Evolutionary conservation across 2,888 invertebrate species (phyloP), one percentile per base, ranked within the genome.

Genomic region (Erebia epiphron): DNA sequence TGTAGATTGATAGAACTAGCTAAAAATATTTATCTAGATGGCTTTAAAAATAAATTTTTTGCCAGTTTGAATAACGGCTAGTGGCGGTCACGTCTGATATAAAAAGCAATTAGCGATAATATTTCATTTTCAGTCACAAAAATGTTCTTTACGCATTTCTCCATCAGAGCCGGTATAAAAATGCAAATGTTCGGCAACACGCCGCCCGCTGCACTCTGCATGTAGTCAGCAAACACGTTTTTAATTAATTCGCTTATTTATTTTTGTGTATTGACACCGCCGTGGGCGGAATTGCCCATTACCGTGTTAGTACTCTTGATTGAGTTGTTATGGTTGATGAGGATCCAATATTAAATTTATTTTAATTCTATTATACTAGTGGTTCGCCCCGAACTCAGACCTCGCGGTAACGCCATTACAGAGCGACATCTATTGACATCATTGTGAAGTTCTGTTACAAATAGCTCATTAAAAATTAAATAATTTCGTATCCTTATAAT

Each of bases 171-270:
- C 75, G 79, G 74, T 77, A 79, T 79, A 77, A 79, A 82, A 80
- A 82, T 82, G 81, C 77, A 82, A 82, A 83, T 82, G n/a, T 79
- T 73, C 72, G 70, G 65, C 35, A 70, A 72, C 65, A 73, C 73
- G 72, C 68, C 68, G 70, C 73, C 72, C 67, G 58, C 60, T 79
- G 79, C 78, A 79, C 79, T 82, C 81, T 84, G 83, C 86, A 83
- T 86, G 84, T 85, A 85, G 87, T 85, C 85, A 83, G 80, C 81
- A 83, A 88, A 89, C 88, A 87, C 79, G 83, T 84, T 88, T 88
- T 89, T 89, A 89, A 90, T 89, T 89, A 90, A 89, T 88, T 83
- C 85, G 77, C 83, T 85, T 85, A 87, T 87, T 87, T 86, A 83
- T 67, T 67, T 87, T 83, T 82, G 79, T 69, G 76, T 75, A 76